Evolutionary conservation across 2,113 vertebrate species (phyloP), one percentile per base, ranked within the genome.

Genomic region (Toxotes chatareus): DNA sequence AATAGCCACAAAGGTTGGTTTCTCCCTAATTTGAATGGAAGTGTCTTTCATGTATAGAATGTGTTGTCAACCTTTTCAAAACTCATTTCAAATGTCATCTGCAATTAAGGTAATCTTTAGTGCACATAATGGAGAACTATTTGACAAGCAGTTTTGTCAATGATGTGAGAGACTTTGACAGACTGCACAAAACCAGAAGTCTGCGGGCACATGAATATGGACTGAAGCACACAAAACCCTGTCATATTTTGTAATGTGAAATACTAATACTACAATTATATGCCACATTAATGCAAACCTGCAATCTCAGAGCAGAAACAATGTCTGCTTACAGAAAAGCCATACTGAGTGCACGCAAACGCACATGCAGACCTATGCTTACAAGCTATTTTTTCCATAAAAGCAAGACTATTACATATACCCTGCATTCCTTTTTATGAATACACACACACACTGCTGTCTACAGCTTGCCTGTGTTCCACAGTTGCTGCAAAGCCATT

Each of bases 31-130:
- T 42, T 79, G 55, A 89, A 83, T 73, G 21, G 7, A 76, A 23
- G 34, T 34, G 56, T 21, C 55, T 84, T 56, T 79, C n/a, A 76
- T 67, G 44, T 23, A 53, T 47, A 71, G 36, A 81, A 72, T 73
- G 75, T 74, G 14, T 78, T 82, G 36, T 71, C 68, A 79, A 60
- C 66, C 76, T 84, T 89, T 84, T 77, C 73, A 65, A 81, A 87
- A 73, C 63, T 73, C 49, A 83, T 86, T 89, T 85, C 13, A 67
- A 89, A 78, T 82, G 76, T 87, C 80, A 86, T 65, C 60, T 88
- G 42, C 72, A 83, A 66, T 87, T 74, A 71, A 76, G 47, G 79
- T 51, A 77, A 73, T 86, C 74, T 73, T 76, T 44, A 68, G 17
- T 57, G 40, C 38, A 59, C 59, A 76, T 17, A 66, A 19, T 65